Evolutionary conservation across 37 sponge, comb jelly and placozoan genomes (phyloP).

Genomic region (Chondrosia reniformis): DNA sequence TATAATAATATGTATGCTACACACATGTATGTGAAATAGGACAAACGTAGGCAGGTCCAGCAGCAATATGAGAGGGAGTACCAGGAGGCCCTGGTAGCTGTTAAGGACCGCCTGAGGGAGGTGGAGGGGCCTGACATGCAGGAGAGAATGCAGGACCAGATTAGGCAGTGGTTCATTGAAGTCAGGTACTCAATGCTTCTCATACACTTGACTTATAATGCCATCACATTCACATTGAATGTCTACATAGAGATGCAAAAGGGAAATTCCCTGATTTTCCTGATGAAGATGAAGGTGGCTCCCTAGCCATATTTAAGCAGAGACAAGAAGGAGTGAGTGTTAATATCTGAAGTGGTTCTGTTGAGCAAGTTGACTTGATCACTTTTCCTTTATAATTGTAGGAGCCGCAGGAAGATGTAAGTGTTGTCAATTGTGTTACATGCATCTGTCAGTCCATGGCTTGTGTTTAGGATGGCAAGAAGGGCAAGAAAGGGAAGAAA

Average conservation of each 20-base stretch:
- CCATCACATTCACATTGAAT: too few species aligned
- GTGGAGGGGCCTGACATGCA: slow-evolving; percentile 96
- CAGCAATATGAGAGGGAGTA: slow-evolving; percentile 91
- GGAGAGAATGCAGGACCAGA: slow-evolving; percentile 98
- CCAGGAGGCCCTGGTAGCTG: slow-evolving; percentile 76
- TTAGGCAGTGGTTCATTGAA: slow-evolving; percentile 99
- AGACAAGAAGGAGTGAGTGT: slow-evolving; percentile 69
- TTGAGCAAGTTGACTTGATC: background rate
- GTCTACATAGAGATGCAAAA: slow-evolving; percentile 80
- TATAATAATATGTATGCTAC: background rate
- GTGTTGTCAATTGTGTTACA: background rate
- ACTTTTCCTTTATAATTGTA: too few species aligned
- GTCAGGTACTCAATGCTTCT: slow-evolving; percentile 85
- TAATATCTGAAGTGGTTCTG: too few species aligned
- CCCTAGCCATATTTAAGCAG: slow-evolving; percentile 88
- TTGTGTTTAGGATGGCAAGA: slow-evolving; percentile 65
- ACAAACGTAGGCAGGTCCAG: slow-evolving; percentile 76
- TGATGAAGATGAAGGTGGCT: slow-evolving; percentile 91
- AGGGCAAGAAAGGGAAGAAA: slow-evolving; percentile 82
- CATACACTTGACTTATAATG: too few species aligned
- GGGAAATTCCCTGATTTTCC: slow-evolving; percentile 99
- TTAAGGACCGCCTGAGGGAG: slow-evolving; percentile 87
- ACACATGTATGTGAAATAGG: slow-evolving; percentile 36
- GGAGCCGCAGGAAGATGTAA: slow-evolving; percentile 7
- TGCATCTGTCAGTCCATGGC: background rate